Percentiles rank a stretch among this genome's conserved stretches.
These are phyloP conservation scores for Macaria liturata DNA, from an alignment of 2,888 invertebrate species.

Conservation along the genomic window DNA sequence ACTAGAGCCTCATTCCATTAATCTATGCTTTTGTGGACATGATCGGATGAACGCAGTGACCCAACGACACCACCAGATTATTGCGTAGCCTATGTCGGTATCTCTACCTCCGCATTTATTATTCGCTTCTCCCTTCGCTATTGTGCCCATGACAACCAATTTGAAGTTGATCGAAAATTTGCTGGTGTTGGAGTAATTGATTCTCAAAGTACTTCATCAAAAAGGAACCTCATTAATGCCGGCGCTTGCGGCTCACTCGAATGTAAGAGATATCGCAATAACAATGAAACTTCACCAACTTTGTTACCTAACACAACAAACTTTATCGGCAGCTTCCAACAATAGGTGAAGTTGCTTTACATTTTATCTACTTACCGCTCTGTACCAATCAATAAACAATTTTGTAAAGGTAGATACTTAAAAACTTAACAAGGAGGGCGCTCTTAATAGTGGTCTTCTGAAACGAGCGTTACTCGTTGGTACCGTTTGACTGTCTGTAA, in stretches of 20 bases:
- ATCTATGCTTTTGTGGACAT: conserved; percentile 47
- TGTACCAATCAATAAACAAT: conserved; percentile 19
- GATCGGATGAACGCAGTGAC: conserved; percentile 33
- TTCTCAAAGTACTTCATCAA: neutral
- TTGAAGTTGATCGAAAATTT: conserved; percentile 14
- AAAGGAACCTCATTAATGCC: conserved; percentile 3
- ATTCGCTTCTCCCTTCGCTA: conserved; percentile 16
- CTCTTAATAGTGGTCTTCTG: conserved; percentile 1
- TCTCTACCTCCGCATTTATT: conserved; percentile 16
- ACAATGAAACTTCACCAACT: conserved; percentile 14
- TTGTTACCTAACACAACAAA: conserved; percentile 28
- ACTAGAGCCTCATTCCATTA: conserved; percentile 48
- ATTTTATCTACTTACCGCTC: conserved; percentile 10
- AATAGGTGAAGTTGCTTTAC: conserved; percentile 22
- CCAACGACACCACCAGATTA: conserved; percentile 21
- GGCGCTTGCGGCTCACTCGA: conserved; percentile 2
- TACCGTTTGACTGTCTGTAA: conserved; percentile 6
- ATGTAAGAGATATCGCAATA: conserved; percentile 16
- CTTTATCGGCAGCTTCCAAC: conserved; percentile 26
- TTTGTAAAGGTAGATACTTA: conserved; percentile 7
- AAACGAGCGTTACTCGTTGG: neutral
- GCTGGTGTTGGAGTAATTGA: conserved; percentile 8
- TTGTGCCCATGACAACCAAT: conserved; percentile 20
- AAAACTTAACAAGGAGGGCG: conserved; percentile 6
- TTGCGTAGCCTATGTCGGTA: conserved; percentile 28